Evolutionary conservation across 2,113 vertebrate genomes (phyloP), one percentile per base, ranked within the genome.

Genomic region (Turdus rufiventris): DNA sequence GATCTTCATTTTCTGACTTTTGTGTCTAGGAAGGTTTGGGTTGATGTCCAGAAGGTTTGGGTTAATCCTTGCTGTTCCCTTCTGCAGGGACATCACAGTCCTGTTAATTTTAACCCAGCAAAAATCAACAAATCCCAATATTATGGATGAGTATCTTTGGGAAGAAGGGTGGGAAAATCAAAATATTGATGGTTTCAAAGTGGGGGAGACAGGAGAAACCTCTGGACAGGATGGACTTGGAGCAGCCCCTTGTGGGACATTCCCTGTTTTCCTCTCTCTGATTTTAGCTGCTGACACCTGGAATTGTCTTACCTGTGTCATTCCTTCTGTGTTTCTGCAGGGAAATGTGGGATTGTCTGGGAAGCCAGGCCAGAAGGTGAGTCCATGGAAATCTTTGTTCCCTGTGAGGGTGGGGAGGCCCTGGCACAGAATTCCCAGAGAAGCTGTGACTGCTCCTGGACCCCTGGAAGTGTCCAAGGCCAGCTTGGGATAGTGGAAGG

Each of bases 311-410:
- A 7, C 47, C 13, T 12, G 8, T 38, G 6, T 74, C 28, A 1
- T 51, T 67, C 19, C 63, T 81, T 88, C 36, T 83, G 25, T 94
- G 40, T 95, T 92, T 87, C 88, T 28, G 29, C 94, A 99, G 99
- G 99, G 99, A 78, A 99, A 99, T 53, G 98, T 99, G 81, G 99
- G 98, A 73, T 98, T 99, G 88, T 99, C 99, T 54, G 99, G 99
- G 73, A 99, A 98, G 93, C 98, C 98, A 28, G 99, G 98, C n/a
- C 98, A 97, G 89, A 99, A 98, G 97, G 99, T 99, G 95, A 98
- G 97, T 74, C 48, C 8, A 0, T 18, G 2, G 12, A 20, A 57
- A 58, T 4, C 6, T 3, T 38, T 17, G 3, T 23, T 28, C 33
- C 26, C 43, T 58, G 21, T 1, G 34, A 84, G n/a, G 40, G 28